Evolutionary conservation across 2,888 invertebrate species (phyloP), one percentile per base, ranked within the genome.

Genomic region (Plagodis dolabraria): DNA sequence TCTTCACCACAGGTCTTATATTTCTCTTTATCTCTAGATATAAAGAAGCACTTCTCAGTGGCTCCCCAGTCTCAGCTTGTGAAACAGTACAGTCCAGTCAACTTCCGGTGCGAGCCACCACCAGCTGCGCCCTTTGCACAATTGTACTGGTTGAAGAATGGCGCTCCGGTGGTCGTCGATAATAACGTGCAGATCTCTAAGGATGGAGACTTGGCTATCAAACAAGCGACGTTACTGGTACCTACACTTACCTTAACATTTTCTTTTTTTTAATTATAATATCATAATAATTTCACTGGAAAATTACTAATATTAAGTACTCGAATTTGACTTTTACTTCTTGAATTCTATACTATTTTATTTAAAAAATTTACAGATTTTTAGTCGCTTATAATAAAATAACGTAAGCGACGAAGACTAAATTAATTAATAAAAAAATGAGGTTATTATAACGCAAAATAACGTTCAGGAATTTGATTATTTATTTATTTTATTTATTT

Each of bases 11-110:
- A 38, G 38, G 38, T 38, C 22, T 22, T 22, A 1, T 22, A 22
- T 22, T 22, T 22, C 1, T 22, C 22, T 36, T 36, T 36, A 9
- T 8, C 9, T 36, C 10, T 10, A 98, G 98, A 96, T 90, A 94
- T 99, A 87, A 96, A 96, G 89, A 98, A 97, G 89, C 96, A 97
- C 83, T 99, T 99, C 93, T 95, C 96, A 72, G 95, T 96, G 65
- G 96, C 97, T n/a, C 98, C 99, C 7, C 96, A 97, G 74, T 96
- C 97, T 0, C 94, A 96, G 65, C 94, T 95, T 51, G 97, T 97
- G 40, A 97, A 97, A 83, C 94, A 97, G 67, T 96, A 97, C 71
- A 95, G 96, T n/a, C 95, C 97, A 64, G 96, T 96, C 47, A 97
- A 97, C 76, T 94, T 99, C 69, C 95, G 96, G 47, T 99, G 99